Evolutionary conservation across 2,888 invertebrate species (phyloP).

Genomic region (Metacarcinus magister): DNA sequence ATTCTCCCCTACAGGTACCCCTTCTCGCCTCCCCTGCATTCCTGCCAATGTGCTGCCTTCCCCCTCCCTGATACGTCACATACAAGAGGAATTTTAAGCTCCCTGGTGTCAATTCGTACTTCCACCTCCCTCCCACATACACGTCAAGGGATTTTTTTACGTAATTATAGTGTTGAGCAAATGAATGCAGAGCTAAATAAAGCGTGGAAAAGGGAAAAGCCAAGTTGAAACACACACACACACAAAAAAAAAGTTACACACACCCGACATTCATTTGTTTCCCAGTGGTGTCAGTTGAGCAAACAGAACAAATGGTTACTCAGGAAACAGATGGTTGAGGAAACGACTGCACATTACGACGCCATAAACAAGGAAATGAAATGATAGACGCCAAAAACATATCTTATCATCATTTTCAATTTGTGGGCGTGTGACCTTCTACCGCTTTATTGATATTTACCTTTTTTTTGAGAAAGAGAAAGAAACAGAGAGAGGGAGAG

Average conservation of each 20-base stretch:
- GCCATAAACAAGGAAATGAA: background rate
- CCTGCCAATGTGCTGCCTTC: background rate
- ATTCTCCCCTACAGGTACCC: no score
- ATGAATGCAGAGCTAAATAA: no score
- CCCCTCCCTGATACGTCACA: no score
- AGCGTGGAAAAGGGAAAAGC: no score
- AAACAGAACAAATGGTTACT: background rate
- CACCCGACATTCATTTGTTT: background rate
- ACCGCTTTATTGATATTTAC: background rate
- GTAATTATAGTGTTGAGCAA: no score
- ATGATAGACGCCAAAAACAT: background rate
- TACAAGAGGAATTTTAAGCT: no score
- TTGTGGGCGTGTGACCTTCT: background rate
- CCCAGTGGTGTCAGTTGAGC: background rate
- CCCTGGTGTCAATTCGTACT: no score
- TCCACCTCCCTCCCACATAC: no score
- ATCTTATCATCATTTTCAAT: conserved; percentile 26
- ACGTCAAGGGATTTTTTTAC: no score
- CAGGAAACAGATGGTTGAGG: background rate
- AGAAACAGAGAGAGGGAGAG: no score
- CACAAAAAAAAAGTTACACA: background rate
- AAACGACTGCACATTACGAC: background rate
- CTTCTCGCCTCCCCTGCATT: background rate
- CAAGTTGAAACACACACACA: no score
- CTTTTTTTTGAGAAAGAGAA: no score